Base-by-base conservation (phyloP, 2,888 invertebrate genomes). In the Loripinus fragilis region DNA sequence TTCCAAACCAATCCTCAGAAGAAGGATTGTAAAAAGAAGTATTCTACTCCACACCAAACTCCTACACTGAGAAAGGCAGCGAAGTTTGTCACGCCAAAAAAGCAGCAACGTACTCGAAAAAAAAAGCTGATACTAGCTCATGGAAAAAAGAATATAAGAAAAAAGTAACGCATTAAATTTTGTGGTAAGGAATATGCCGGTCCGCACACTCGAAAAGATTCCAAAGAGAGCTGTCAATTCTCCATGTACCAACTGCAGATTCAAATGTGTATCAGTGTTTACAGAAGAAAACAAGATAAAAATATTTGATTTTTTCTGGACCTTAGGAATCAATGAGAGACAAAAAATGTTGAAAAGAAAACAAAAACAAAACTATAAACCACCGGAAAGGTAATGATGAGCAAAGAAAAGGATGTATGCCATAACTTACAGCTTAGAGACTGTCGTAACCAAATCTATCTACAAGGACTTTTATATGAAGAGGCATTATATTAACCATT, bases 131-230 rank as follows among this genome's bases (percentile, higher is more conserved):
- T 41, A 70, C 74, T 25, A 42, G 73, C 38, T 55, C 65, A 0
- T 77, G 76, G 84, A 81, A 79, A 45, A 74, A 69, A 52, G 81
- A 79, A 73, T 41, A 81, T 10, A 45, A 79, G 41, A 84, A n/a
- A 84, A 74, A 73, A 25, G 38, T 25, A 65, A 12, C 35, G 73
- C 35, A 7, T 66, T n/a, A n/a, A n/a, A n/a, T n/a, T n/a, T 25
- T 42, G 41, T 25, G 80, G 80, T 3, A 30, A 79, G 55, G 80
- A 78, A 55, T 83, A 83, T 67, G 48, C 64, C 0, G 52, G 71
- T 12, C 35, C 48, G 20, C n/a, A 69, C 28, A 41, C 75, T 73
- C 17, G 76, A 81, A 55, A 48, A n/a, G 15, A 45, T 79, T 2
- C n/a, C 23, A 23, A 35, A 38, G 45, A 76, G 41, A 66, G 20